Percentiles rank a stretch among this genome's conserved stretches.
phyloP scores from a whole-genome alignment of 2,888 invertebrate genomes.

The Deladenus siricidicola region DNA sequence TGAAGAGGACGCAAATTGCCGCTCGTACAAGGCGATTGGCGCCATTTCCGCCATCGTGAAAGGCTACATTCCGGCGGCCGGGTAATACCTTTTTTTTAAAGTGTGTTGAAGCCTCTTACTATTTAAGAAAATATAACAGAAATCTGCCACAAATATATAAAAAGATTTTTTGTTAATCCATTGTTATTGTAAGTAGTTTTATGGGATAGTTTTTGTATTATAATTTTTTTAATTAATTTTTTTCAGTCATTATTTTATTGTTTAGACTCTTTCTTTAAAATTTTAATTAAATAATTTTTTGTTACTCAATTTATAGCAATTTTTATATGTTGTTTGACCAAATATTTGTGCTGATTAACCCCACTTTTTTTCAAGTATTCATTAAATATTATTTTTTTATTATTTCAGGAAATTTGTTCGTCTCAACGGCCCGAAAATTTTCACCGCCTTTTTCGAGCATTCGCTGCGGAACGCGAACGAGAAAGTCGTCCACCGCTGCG shows the following conservation, averaged over 20 bases:
- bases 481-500: slow-evolving; percentile 19
- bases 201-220: background rate
- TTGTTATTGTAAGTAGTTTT: background rate
- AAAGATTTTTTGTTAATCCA: background rate
- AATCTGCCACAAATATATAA: background rate
- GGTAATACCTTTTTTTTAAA: slow-evolving; percentile 10
- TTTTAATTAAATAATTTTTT: too few species aligned
- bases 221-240: too few species aligned
- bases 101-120: too few species aligned
- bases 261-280: too few species aligned
- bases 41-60: slow-evolving; percentile 27
- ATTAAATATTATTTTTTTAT: too few species aligned
- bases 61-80: slow-evolving; percentile 18
- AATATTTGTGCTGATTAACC: too few species aligned
- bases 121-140: too few species aligned
- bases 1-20: background rate
- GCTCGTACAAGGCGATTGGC: slow-evolving; percentile 15
- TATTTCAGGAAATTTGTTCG: background rate
- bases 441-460: background rate
- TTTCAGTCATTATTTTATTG: too few species aligned
- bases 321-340: too few species aligned
- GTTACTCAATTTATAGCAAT: too few species aligned
- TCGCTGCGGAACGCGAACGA: background rate
- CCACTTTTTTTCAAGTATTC: too few species aligned
- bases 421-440: background rate